Evolutionary conservation across 2,888 invertebrate genomes (phyloP).

Genomic region (Aphodius granarius): DNA sequence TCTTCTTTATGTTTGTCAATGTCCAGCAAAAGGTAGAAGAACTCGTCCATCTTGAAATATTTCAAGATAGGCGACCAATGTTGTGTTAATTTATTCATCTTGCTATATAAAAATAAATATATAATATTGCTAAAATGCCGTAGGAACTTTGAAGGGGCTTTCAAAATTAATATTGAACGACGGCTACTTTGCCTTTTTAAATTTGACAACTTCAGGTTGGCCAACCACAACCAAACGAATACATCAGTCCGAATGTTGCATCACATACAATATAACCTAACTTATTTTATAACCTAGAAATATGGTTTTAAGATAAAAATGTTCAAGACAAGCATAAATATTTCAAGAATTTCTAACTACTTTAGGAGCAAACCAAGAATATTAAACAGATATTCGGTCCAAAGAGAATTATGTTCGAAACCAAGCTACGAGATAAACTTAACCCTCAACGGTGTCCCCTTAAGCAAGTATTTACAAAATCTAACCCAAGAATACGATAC

Average conservation of each 20-base stretch:
- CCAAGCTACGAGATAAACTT: conserved; percentile 39
- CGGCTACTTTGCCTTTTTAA: neutral
- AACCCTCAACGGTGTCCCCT: conserved; percentile 41
- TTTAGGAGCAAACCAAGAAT: neutral
- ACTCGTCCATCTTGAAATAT: conserved; percentile 8
- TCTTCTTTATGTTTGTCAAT: conserved; percentile 1
- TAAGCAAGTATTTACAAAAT: conserved; percentile 46
- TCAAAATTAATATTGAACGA: neutral
- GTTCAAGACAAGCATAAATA: neutral
- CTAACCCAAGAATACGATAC: conserved; percentile 44
- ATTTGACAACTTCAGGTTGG: neutral
- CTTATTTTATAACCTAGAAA: neutral
- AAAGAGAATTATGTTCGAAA: conserved; percentile 18
- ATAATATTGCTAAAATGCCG: neutral
- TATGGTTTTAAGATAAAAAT: neutral
- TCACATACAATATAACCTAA: neutral
- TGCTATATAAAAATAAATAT: neutral
- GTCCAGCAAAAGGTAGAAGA: conserved; percentile 1
- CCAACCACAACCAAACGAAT: neutral
- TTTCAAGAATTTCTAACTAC: neutral
- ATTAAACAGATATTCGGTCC: neutral
- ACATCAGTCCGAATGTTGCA: neutral
- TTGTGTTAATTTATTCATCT: conserved; percentile 11
- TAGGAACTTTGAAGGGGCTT: neutral
- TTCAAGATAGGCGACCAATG: conserved; percentile 9